Base-by-base conservation (phyloP, 1,140 invertebrate genomes). In the Popillia japonica region DNA sequence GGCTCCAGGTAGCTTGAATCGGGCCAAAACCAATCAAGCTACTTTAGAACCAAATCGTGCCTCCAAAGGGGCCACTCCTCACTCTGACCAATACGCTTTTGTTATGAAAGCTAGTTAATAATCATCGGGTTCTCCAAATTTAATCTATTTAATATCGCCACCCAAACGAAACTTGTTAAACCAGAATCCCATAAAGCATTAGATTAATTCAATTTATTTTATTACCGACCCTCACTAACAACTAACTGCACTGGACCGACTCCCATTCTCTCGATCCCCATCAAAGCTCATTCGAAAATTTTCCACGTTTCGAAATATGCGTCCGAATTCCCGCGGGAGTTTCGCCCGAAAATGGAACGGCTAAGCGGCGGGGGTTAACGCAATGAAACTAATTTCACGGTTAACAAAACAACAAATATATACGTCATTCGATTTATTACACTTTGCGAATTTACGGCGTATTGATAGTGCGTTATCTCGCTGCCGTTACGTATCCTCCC, bases 371-470 rank as follows among this genome's bases (percentile, higher is more conserved):
- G 48, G 27, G 17, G 11, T n/a, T 0, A 55, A 17, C n/a, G 48
- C 48, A 55, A 55, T 55, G 48, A 17, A 55, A 55, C 48, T 55
- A 55, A 55, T 55, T 55, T 55, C 48, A 55, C 48, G 48, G 48
- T 55, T 55, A 55, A 55, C 48, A 17, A 55, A 55, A 55, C 48
- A 55, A 55, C 48, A 55, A 55, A 55, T n/a, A 55, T 55, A 55
- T 55, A 17, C 14, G 14, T 55, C 48, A 55, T 55, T 55, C 48
- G 48, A 55, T 55, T 55, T 55, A 55, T 55, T 55, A 55, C 48
- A 17, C n/a, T 20, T 55, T 55, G 48, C 48, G 17, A 55, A 55
- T 55, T 55, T 55, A 55, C 48, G 48, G 17, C 48, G 17, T 55
- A 55, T 55, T 55, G 48, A 55, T 55, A 55, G 48, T 55, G 48